Evolutionary conservation across 23 tunicate genomes (phyloP), one percentile per base, ranked within the genome.

Genomic region (Corella eumyota): DNA sequence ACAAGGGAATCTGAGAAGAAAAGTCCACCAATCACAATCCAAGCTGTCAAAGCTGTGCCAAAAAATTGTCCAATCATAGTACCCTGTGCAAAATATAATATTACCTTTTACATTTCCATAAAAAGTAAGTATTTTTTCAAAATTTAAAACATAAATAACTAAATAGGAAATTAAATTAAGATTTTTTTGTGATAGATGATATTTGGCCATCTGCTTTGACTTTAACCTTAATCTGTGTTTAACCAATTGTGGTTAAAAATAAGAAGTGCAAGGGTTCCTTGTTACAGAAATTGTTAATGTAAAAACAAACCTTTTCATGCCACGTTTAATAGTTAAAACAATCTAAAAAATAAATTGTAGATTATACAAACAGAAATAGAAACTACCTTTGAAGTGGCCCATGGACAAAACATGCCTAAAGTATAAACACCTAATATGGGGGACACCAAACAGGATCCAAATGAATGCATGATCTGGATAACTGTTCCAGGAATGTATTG

Each of bases 351-450:
- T n/a, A n/a, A n/a, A n/a, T n/a, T n/a, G n/a, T n/a, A n/a, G n/a
- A n/a, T n/a, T n/a, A n/a, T n/a, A n/a, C n/a, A n/a, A n/a, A n/a
- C n/a, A n/a, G n/a, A n/a, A n/a, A n/a, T n/a, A 29, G 6, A 22
- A 66, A 22, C 38, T 66, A 76, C 83, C 61, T 66, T 66, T 1
- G 72, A 32, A 24, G 37, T 66, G 22, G 66, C 46, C 77, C 77
- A 79, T 19, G 88, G 88, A 37, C 63, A 36, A 32, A 79, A 79
- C 24, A 71, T 32, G 1, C 78, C 88, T 2, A 79, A 72, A 15
- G 78, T 71, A 35, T 30, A 79, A 1, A 79, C 71, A n/a, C 77
- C 88, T 1, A 70, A 45, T n/a, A 71, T 11, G 3, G 88, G 88
- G 5, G 71, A 65, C 20, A 25, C 46, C 1, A 79, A 26, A 1